Conservation (phyloP, 2,113 vertebrate species). For the Morphnarchus princeps region DNA sequence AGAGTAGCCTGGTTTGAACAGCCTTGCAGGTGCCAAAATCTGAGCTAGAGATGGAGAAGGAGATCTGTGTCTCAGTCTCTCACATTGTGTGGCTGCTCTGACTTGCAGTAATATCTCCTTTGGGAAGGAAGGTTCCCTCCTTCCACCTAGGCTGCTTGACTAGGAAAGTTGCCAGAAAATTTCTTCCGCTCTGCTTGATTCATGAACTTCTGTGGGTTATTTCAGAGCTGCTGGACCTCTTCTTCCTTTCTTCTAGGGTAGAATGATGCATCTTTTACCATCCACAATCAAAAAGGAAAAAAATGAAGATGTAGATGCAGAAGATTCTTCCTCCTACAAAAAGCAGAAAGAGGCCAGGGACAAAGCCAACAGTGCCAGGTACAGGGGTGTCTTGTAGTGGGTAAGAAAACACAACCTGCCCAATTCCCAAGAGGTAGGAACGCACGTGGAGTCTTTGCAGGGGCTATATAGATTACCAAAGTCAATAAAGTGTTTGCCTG, state of each 20-base stretch:
- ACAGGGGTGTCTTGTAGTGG: background rate
- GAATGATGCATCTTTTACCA: constrained; percentile 91
- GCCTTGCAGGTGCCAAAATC: background rate
- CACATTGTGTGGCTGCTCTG: fast-evolving
- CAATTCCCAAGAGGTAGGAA: background rate
- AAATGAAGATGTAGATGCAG: constrained; percentile 21
- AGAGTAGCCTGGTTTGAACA: background rate
- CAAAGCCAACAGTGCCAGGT: constrained; percentile 91
- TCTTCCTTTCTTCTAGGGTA: constrained; percentile 73
- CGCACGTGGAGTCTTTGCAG: background rate
- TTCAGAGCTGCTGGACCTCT: background rate
- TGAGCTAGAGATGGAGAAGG: background rate
- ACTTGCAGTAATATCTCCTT: background rate
- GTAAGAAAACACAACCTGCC: background rate
- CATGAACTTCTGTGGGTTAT: background rate
- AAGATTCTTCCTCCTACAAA: constrained; percentile 85
- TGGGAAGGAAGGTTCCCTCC: background rate
- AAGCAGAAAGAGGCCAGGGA: constrained; percentile 86
- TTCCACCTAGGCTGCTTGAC: background rate
- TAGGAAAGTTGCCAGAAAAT: background rate
- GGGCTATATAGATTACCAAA: background rate
- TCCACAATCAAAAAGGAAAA: constrained; percentile 90
- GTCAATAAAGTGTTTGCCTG: background rate
- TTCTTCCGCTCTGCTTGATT: background rate
- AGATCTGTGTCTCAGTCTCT: background rate